Base-by-base conservation (phyloP, 2,797 vertebrate genomes). In the Phrynocephalus vlangalii region DNA sequence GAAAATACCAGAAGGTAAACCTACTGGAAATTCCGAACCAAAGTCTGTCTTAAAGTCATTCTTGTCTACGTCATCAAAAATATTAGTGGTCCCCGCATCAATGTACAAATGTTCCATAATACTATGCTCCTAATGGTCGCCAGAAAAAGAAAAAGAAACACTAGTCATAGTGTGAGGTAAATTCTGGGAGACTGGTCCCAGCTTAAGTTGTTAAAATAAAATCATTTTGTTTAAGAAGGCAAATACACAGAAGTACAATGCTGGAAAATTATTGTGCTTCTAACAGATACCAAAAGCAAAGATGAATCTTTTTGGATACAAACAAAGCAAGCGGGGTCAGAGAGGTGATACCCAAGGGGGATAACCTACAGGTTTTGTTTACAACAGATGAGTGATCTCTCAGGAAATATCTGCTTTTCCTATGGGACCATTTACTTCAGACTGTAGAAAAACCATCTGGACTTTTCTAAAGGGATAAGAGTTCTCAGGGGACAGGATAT, bases 31-130 rank as follows among this genome's bases (percentile, higher is more conserved):
- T 90, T 97, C 96, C 71, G 95, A 97, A 93, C 95, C 94, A 96
- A 97, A 97, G 92, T 97, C 96, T 91, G 96, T 92, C 93, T 96
- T 97, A 93, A 96, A 97, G 93, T 97, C 96, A 96, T 83, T 96
- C 95, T 96, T 96, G 94, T 97, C 96, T 95, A 96, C 95, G 90
- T 97, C 96, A 91, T 96, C 97, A 96, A 97, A 97, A 93, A 96
- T 91, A 94, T 94, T 84, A 92, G 94, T 0, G 1, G 96, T 79
- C 94, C 96, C 96, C 80, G 96, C 95, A 94, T 96, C 96, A 93
- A 95, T 92, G 88, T 96, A 96, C 96, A 93, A 93, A 79, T 94
- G 96, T 83, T 96, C 96, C 95, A 95, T 95, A 78, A 96, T 83
- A 75, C 90, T 91, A 89, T 94, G 95, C n/a, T 96, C 96, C 97